Evolutionary conservation across 2,113 vertebrate species (phyloP).

Genomic region (Melanotaenia duboulayi): DNA sequence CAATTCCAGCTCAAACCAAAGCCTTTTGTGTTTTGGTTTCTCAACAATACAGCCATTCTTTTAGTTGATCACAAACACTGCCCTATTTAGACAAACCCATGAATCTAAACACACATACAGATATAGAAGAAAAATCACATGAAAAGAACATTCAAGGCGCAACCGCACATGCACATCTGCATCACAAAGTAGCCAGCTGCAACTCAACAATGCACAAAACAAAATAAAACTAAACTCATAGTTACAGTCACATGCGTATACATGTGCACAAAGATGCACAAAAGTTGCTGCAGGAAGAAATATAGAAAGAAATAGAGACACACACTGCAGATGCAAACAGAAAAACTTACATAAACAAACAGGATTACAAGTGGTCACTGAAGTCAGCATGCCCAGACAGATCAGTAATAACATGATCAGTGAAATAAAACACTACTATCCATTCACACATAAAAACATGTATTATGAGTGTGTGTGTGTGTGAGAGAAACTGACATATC

Average conservation of each 20-base stretch:
- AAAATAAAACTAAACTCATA: background rate
- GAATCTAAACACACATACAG: slow-evolving; percentile 13
- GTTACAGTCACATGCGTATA: background rate
- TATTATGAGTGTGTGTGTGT: slow-evolving; percentile 6
- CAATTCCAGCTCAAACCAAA: slow-evolving; percentile 44
- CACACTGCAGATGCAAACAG: background rate
- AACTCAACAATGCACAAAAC: background rate
- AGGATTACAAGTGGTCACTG: slow-evolving; percentile 16
- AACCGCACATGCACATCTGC: slow-evolving; percentile 35
- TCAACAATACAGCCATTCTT: slow-evolving; percentile 64
- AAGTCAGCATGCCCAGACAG: slow-evolving; percentile 22
- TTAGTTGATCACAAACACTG: slow-evolving; percentile 54
- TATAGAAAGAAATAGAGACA: background rate
- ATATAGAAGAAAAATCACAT: slow-evolving; percentile 10
- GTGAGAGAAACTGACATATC: slow-evolving; percentile 4
- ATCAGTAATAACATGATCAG: slow-evolving; percentile 52
- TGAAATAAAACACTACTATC: slow-evolving; percentile 32
- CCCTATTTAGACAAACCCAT: slow-evolving; percentile 52
- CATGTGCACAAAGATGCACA: background rate
- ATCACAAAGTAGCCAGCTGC: slow-evolving; percentile 7
- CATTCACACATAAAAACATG: slow-evolving; percentile 29
- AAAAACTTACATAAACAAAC: slow-evolving; percentile 2
- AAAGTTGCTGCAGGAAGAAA: background rate
- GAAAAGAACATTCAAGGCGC: background rate
- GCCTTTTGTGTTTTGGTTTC: slow-evolving; percentile 63